Conservation (phyloP, 2,797 vertebrate genomes). For the Acipenser ruthenus region DNA sequence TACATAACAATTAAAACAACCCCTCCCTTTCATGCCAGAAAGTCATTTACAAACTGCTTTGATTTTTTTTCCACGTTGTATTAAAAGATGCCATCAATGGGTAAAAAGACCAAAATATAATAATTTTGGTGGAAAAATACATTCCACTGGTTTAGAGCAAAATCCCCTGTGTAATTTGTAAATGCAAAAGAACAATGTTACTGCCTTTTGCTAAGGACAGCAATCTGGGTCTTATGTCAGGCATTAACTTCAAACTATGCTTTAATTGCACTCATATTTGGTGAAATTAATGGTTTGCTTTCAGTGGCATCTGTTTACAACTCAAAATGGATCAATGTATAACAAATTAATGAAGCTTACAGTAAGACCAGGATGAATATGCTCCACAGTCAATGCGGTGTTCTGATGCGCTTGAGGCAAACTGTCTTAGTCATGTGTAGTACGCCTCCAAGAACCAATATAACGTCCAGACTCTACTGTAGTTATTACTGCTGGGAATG, state of each 20-base stretch:
- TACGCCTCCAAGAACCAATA: slow-evolving; percentile 35
- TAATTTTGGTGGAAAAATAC: slow-evolving; percentile 69
- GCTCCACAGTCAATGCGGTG: neutral
- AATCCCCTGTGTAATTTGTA: slow-evolving; percentile 67
- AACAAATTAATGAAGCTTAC: slow-evolving; percentile 38
- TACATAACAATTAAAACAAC: too few relatives aligned
- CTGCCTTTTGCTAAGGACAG: slow-evolving; percentile 63
- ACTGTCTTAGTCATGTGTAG: slow-evolving; percentile 40
- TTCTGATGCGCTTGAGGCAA: slow-evolving; percentile 23
- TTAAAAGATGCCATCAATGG: too few relatives aligned
- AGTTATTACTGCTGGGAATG: slow-evolving; percentile 27
- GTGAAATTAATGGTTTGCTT: slow-evolving; percentile 57
- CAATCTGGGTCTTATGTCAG: slow-evolving; percentile 68
- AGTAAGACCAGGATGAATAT: slow-evolving; percentile 16
- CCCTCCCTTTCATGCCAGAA: too few relatives aligned
- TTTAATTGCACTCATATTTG: slow-evolving; percentile 55
- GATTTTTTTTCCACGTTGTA: slow-evolving; percentile 23
- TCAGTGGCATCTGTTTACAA: slow-evolving; percentile 41
- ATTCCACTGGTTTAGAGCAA: slow-evolving; percentile 62
- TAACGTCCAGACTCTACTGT: slow-evolving; percentile 24
- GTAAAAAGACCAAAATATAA: slow-evolving; percentile 52
- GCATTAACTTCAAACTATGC: slow-evolving; percentile 55
- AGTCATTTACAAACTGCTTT: slow-evolving; percentile 33
- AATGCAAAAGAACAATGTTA: slow-evolving; percentile 66
- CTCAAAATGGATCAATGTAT: slow-evolving; percentile 55